A percentile compares a stretch with the other conserved stretches of the same genome.
Evolutionary conservation across 2,113 vertebrate genomes (phyloP).

Genomic region (Helogale parvula): DNA sequence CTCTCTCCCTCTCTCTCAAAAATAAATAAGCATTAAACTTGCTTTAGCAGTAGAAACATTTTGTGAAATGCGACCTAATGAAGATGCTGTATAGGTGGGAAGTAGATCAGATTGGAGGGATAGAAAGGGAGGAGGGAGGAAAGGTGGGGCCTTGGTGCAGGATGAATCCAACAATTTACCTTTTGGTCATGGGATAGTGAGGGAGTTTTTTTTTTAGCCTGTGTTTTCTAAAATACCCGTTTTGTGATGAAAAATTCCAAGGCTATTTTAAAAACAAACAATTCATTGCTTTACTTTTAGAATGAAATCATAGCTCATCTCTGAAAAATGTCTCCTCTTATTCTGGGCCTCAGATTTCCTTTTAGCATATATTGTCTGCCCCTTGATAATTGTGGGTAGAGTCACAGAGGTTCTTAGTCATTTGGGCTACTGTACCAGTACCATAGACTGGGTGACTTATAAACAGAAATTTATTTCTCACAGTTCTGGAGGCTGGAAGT

Average conservation of each 20-base stretch:
- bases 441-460: neutral
- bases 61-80: conserved; percentile 8
- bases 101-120: neutral
- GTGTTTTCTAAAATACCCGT: conserved; percentile 6
- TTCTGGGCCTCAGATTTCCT: neutral
- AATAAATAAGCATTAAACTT: no score
- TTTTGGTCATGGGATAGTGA: neutral
- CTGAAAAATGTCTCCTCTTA: neutral
- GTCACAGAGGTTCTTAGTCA: neutral
- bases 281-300: neutral
- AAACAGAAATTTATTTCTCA: neutral
- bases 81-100: neutral
- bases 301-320: neutral
- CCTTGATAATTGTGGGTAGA: neutral
- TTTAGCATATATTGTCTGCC: neutral
- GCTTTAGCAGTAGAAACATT: neutral
- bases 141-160: neutral
- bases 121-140: neutral
- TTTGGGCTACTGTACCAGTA: neutral
- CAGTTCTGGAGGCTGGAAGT: neutral
- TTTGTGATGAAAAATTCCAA: conserved; percentile 7
- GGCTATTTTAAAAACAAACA: conserved; percentile 16
- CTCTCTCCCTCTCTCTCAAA: no score
- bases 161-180: neutral
- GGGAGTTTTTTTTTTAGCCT: neutral